Evolutionary conservation across 2,797 vertebrate genomes (phyloP).

Genomic region (Carduelis carduelis): DNA sequence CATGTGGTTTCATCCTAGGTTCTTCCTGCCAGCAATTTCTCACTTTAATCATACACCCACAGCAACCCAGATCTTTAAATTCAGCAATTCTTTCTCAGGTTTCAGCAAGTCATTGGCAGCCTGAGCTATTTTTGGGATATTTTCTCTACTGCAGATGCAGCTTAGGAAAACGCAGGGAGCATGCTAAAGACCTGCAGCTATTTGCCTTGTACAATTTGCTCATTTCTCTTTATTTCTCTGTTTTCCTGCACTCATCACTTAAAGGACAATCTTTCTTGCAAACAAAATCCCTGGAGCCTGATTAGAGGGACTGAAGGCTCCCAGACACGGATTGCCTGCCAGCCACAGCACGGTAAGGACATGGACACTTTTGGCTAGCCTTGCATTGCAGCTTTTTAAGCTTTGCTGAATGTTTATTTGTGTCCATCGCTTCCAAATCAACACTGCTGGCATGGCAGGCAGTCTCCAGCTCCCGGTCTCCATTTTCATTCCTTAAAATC

Average conservation of each 20-base stretch:
- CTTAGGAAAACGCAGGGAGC: slow-evolving; percentile 75
- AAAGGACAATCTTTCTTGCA: slow-evolving; percentile 71
- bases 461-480: slow-evolving; percentile 70
- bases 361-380: slow-evolving; percentile 62
- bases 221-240: slow-evolving; percentile 65
- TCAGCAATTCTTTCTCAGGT: slow-evolving; percentile 80
- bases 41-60: slow-evolving; percentile 77
- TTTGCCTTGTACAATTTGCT: slow-evolving; percentile 70
- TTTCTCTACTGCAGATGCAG: slow-evolving; percentile 81
- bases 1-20: slow-evolving; percentile 65
- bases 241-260: slow-evolving; percentile 66
- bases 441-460: slow-evolving; percentile 75
- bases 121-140: slow-evolving; percentile 80
- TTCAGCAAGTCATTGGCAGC: slow-evolving; percentile 78
- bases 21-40: slow-evolving; percentile 73
- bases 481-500: slow-evolving; percentile 75
- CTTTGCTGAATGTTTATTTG: slow-evolving; percentile 66
- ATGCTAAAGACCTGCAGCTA: slow-evolving; percentile 76
- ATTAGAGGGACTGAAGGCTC: slow-evolving; percentile 69
- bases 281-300: slow-evolving; percentile 71
- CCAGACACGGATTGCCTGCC: slow-evolving; percentile 73
- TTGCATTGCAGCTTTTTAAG: slow-evolving; percentile 53
- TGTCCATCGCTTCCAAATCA: slow-evolving; percentile 74
- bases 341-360: slow-evolving; percentile 74
- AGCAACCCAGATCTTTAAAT: slow-evolving; percentile 78